These are phyloP conservation scores for Ypsolopha scabrella DNA, from an alignment of 2,888 invertebrate species.

Conservation along the genomic window DNA sequence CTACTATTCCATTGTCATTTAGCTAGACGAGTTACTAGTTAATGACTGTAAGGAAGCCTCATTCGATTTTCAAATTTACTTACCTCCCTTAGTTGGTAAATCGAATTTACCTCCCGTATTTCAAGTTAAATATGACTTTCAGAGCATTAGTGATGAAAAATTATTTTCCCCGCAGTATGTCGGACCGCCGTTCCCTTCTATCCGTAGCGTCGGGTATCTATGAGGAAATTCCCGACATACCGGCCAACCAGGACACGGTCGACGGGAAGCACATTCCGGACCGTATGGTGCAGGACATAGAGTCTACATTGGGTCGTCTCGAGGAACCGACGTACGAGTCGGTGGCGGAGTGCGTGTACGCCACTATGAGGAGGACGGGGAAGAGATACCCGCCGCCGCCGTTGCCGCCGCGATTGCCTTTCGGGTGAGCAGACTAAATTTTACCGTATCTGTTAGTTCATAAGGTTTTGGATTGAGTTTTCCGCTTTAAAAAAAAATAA, in stretches of 20 bases:
- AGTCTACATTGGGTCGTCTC: not conserved
- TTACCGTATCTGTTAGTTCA: no score
- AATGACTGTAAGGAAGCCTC: no score
- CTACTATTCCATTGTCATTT: no score
- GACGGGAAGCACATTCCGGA: not conserved
- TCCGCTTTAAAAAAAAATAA: not conserved
- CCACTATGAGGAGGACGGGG: conserved; percentile 26
- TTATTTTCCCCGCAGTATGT: conserved; percentile 21
- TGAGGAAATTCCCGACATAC: conserved; percentile 74
- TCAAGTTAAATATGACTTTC: no score
- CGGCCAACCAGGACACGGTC: conserved; percentile 9
- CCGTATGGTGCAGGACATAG: not conserved
- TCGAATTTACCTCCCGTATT: no score
- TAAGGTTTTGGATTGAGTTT: not conserved
- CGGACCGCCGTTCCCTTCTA: conserved; percentile 65
- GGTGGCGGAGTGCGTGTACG: conserved; percentile 43
- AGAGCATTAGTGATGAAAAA: no score
- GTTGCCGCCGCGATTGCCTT: conserved; percentile 25
- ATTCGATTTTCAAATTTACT: no score
- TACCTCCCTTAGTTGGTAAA: no score
- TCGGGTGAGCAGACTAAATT: conserved; percentile 13
- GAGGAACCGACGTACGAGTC: conserved; percentile 55
- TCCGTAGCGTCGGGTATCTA: conserved; percentile 77
- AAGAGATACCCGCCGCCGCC: conserved; percentile 30
- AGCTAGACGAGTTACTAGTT: no score